Evolutionary conservation across 2,888 invertebrate species (phyloP).

Genomic region (Odontocolon sp.): DNA sequence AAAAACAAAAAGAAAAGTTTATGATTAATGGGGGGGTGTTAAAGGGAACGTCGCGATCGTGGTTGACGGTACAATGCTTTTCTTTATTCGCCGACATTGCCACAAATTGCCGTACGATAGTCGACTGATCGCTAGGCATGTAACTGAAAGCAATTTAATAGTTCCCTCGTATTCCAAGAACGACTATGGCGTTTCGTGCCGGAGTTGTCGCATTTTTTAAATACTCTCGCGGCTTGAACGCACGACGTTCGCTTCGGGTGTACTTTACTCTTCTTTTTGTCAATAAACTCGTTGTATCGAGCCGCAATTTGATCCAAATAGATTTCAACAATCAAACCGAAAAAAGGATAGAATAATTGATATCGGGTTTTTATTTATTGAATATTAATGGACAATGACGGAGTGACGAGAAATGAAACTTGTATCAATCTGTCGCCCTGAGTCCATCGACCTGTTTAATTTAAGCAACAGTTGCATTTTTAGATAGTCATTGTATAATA

Average conservation of each 20-base stretch:
- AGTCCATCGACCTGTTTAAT: slow-evolving; percentile 49
- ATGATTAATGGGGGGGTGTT: slow-evolving; percentile 35
- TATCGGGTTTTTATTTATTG: no score
- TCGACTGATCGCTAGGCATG: slow-evolving; percentile 49
- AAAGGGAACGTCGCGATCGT: slow-evolving; percentile 19
- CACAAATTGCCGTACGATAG: slow-evolving; percentile 36
- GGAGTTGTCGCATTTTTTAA: not conserved
- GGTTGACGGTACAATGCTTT: slow-evolving; percentile 19
- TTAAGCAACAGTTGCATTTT: slow-evolving; percentile 60
- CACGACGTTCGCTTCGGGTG: slow-evolving; percentile 9
- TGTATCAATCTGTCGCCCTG: slow-evolving; percentile 21
- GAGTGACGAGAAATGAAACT: slow-evolving; percentile 10
- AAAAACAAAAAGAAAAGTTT: slow-evolving; percentile 25
- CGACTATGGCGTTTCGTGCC: not conserved
- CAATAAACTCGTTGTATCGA: not conserved
- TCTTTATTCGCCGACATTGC: slow-evolving; percentile 38
- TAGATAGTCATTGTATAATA: slow-evolving; percentile 50
- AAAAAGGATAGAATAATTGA: not conserved
- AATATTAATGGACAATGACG: no score
- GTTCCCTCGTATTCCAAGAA: slow-evolving; percentile 3
- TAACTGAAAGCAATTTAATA: slow-evolving; percentile 35
- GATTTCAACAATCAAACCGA: not conserved
- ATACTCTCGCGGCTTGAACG: slow-evolving; percentile 1
- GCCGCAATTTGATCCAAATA: no score
- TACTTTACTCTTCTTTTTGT: not conserved